A percentile compares a stretch with the other conserved stretches of the same genome.
These are phyloP conservation scores for Palythoa heliodiscus DNA, from an alignment of 92 coral and sea anemone genomes.

Conservation along the genomic window DNA sequence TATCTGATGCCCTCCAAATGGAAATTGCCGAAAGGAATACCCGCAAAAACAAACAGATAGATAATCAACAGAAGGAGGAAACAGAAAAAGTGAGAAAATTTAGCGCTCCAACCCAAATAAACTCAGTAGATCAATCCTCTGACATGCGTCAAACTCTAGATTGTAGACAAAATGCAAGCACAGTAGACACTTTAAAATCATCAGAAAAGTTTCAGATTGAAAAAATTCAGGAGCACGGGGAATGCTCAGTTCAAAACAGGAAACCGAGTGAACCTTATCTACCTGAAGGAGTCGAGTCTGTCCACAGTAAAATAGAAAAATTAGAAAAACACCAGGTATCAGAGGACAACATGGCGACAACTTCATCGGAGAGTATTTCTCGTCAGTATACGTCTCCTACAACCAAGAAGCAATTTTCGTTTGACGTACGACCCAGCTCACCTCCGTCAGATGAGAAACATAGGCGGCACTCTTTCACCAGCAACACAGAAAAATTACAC, in stretches of 20 bases:
- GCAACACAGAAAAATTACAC: conserved; percentile 24
- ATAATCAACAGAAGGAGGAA: background rate
- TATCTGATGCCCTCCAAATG: conserved; percentile 76
- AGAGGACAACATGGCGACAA: conserved; percentile 2
- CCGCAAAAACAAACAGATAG: conserved; percentile 36
- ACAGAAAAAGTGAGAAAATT: conserved; percentile 45
- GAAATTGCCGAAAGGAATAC: conserved; percentile 79
- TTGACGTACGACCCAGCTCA: conserved; percentile 37
- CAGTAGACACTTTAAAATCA: conserved; percentile 4
- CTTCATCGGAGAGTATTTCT: conserved; percentile 48
- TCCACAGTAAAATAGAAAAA: conserved; percentile 33
- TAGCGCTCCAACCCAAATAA: conserved; percentile 66
- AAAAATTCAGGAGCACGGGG: conserved; percentile 1
- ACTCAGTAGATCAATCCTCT: background rate
- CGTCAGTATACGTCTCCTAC: conserved; percentile 46
- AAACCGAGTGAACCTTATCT: conserved; percentile 18
- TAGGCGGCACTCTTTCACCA: conserved; percentile 18
- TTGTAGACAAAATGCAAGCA: background rate
- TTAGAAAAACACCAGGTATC: conserved; percentile 11
- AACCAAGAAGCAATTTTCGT: conserved; percentile 46
- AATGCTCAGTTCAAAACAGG: conserved; percentile 15
- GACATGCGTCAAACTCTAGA: background rate
- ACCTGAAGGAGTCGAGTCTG: conserved; percentile 6
- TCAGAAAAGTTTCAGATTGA: background rate
- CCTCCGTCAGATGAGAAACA: conserved; percentile 5